Percentiles rank a stretch among this genome's conserved stretches.
These are phyloP conservation scores for Neocrepidodera transversa DNA, from an alignment of 2,888 invertebrate genomes.

Conservation along the genomic window DNA sequence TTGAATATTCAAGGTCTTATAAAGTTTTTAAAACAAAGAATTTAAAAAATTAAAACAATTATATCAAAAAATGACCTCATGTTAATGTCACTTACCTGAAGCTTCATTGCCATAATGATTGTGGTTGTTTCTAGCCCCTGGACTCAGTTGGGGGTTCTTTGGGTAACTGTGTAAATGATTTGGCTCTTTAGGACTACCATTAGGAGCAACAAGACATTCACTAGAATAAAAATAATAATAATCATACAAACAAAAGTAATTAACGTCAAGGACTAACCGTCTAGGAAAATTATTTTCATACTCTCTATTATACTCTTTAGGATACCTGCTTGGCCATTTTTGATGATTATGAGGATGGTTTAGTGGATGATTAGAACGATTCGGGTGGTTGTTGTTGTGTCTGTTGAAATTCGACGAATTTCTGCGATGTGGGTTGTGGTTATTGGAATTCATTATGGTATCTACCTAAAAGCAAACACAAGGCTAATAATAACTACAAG, in stretches of 20 bases:
- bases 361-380: constrained; percentile 50
- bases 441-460: constrained; percentile 58
- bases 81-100: constrained; percentile 47
- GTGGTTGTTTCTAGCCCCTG: constrained; percentile 55
- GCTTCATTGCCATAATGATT: constrained; percentile 56
- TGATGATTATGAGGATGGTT: constrained; percentile 55
- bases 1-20: constrained; percentile 13
- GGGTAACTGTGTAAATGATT: constrained; percentile 58
- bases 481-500: constrained; percentile 35
- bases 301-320: constrained; percentile 59
- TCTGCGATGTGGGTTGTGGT: constrained; percentile 57
- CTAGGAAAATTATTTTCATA: constrained; percentile 58
- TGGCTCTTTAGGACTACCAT: constrained; percentile 57
- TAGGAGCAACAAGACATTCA: constrained; percentile 57
- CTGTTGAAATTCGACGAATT: constrained; percentile 58
- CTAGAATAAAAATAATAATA: constrained; percentile 43
- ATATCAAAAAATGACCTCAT: constrained; percentile 4
- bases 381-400: constrained; percentile 56
- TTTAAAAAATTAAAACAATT: constrained; percentile 9
- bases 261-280: constrained; percentile 51
- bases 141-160: constrained; percentile 59
- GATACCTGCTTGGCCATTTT: constrained; percentile 58
- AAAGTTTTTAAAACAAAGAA: constrained; percentile 19
- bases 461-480: constrained; percentile 41
- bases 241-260: constrained; percentile 18